Evolutionary conservation across 2,113 vertebrate species (phyloP).

Genomic region (Macrotus californicus): DNA sequence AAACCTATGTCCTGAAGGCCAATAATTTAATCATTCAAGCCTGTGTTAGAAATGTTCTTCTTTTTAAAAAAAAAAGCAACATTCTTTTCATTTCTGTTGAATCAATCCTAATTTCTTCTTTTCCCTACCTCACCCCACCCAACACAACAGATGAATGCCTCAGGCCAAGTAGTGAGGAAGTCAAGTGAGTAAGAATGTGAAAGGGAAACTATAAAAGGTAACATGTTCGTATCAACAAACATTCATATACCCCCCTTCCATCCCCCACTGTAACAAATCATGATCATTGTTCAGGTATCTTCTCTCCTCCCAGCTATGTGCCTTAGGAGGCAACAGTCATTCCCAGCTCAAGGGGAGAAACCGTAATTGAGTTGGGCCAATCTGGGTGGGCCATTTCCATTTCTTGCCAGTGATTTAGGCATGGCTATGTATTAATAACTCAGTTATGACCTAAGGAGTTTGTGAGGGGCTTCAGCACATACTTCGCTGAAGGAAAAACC

Average conservation of each 20-base stretch:
- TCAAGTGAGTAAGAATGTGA: background rate
- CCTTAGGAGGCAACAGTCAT: background rate
- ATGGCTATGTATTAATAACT: background rate
- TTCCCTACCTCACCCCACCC: background rate
- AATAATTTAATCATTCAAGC: background rate
- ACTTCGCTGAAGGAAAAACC: constrained; percentile 48
- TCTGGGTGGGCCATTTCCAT: background rate
- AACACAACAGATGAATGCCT: background rate
- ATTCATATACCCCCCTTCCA: background rate
- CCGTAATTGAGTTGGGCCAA: background rate
- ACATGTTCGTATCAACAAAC: background rate
- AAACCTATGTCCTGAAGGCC: background rate
- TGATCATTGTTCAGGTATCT: background rate
- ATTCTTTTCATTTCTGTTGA: background rate
- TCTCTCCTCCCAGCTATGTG: background rate
- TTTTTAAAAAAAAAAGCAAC: background rate
- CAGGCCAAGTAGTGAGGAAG: background rate
- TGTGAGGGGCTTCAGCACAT: background rate
- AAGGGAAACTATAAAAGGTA: background rate
- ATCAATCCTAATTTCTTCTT: background rate
- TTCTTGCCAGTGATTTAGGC: background rate
- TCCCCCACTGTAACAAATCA: background rate
- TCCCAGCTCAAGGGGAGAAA: background rate
- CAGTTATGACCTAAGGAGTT: background rate
- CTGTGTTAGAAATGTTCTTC: background rate